Base-by-base conservation (phyloP, 2,113 vertebrate species). In the Pterocles burchelli region DNA sequence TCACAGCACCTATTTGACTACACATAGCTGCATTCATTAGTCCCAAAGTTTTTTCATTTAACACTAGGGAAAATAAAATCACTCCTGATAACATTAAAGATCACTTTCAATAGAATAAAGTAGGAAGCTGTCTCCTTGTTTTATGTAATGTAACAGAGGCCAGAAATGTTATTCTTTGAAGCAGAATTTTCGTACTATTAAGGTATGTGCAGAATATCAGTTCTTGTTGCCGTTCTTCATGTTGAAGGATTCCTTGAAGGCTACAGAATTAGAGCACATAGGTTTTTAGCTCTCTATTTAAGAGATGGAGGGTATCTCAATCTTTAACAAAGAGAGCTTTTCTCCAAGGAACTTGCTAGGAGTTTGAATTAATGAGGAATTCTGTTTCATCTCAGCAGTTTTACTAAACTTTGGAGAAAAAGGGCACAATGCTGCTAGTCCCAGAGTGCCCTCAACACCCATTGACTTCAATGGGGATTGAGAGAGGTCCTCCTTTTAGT, bases 361-460 rank as follows among this genome's bases (percentile, higher is more conserved):
- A 63, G 59, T 85, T 93, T 87, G 76, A 95, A 87, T 91, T 90
- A 94, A 95, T 54, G 41, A 96, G 73, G 65, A 92, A 86, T 74
- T 90, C 82, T 84, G 70, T 91, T 94, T 90, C 55, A 93, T 85
- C 41, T 95, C 77, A 66, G 58, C 65, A 94, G 55, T 95, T 92
- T 68, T 72, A 67, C 54, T 89, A 79, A 95, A 80, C 55, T 95
- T 90, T 14, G 31, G 36, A 85, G 62, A 57, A 92, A 92, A 90
- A 59, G 28, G 58, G 59, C 70, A 55, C 75, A 88, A 45, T 70
- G 45, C 73, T 70, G 59, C 75, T 33, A 59, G 61, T 49, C 14
- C 43, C 54, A 2, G 2, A 59, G 66, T 74, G 82, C 17, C 74
- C 62, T 94, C 85, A 61, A 31, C 3, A 5, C 33, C 74, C 41